phyloP scores from a whole-genome alignment of 2,888 invertebrate genomes.

The Phortica okadai region DNA sequence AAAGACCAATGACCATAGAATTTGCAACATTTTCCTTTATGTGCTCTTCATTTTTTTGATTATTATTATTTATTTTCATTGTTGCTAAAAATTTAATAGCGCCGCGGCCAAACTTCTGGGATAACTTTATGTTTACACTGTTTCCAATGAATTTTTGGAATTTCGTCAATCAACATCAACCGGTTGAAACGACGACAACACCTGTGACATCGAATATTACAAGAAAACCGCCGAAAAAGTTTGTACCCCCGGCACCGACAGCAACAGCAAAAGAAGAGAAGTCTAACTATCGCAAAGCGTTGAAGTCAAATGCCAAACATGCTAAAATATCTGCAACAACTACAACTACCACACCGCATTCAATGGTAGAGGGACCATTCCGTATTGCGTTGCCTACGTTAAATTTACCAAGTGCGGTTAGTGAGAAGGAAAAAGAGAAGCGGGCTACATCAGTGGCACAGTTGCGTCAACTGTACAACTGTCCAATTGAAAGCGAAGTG shows the following conservation, averaged over 20 bases:
- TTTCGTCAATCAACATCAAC: constrained; percentile 63
- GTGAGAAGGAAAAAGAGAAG: constrained; percentile 74
- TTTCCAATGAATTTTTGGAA: constrained; percentile 66
- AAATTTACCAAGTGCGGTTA: constrained; percentile 50
- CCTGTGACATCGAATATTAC: constrained; percentile 42
- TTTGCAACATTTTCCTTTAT: not conserved
- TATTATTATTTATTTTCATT: not conserved
- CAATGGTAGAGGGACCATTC: constrained; percentile 65
- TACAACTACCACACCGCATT: constrained; percentile 38
- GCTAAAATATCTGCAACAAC: constrained; percentile 43
- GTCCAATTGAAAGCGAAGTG: constrained; percentile 77
- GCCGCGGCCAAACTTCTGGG: constrained; percentile 59
- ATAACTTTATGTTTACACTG: constrained; percentile 64
- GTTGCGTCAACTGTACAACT: constrained; percentile 67
- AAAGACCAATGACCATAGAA: constrained; percentile 56
- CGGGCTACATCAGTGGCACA: constrained; percentile 51
- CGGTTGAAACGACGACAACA: constrained; percentile 42
- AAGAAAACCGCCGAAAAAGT: constrained; percentile 61
- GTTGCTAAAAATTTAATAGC: constrained; percentile 40
- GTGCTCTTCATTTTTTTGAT: not conserved
- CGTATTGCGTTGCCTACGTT: constrained; percentile 70
- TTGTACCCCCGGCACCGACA: constrained; percentile 39
- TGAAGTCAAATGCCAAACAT: constrained; percentile 42
- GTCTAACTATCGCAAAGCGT: constrained; percentile 46
- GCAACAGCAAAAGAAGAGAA: constrained; percentile 54